Evolutionary conservation across 2,888 invertebrate genomes (phyloP), one percentile per base, ranked within the genome.

Genomic region (Notodonta ziczac): DNA sequence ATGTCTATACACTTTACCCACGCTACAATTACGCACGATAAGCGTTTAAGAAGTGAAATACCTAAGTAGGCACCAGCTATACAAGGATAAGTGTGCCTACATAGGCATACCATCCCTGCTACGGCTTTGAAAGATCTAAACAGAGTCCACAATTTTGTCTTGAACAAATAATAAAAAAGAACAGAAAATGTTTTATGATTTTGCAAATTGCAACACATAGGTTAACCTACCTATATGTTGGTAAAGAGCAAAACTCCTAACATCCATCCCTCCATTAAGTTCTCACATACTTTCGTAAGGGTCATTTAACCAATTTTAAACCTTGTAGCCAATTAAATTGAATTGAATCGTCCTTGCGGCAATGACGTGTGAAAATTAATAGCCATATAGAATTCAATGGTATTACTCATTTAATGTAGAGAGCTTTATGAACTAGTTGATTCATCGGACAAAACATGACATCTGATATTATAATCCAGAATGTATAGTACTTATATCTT

Each of bases 261-360:
- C 5, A 35, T 35, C 35, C 35, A 10, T 42, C 9, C 42, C 42
- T 42, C 42, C 8, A 42, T 46, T 3, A 13, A n/a, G 16, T 14
- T 16, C 50, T 13, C 16, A 16, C 7, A 14, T 62, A 55, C 58
- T 65, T 65, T 61, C 40, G 55, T 62, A 57, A 60, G 52, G 61
- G 56, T 67, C 63, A 63, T 66, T 69, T 65, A 65, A 65, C 50
- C 57, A 53, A 60, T 63, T 66, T 66, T 62, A 54, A 44, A 66
- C 57, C 55, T 57, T 62, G 58, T 24, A n/a, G n/a, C 56, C 73
- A 68, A 73, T 73, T 61, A 66, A 56, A 59, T 61, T 44, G 42
- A 68, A 73, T 74, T 67, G 67, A 63, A 64, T 59, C 65, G 70
- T 67, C 77, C 75, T 69, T 77, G 68, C 55, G 14, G 42, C 59